phyloP scores from a whole-genome alignment of 2,113 vertebrate species.

The Marmota flaviventris region DNA sequence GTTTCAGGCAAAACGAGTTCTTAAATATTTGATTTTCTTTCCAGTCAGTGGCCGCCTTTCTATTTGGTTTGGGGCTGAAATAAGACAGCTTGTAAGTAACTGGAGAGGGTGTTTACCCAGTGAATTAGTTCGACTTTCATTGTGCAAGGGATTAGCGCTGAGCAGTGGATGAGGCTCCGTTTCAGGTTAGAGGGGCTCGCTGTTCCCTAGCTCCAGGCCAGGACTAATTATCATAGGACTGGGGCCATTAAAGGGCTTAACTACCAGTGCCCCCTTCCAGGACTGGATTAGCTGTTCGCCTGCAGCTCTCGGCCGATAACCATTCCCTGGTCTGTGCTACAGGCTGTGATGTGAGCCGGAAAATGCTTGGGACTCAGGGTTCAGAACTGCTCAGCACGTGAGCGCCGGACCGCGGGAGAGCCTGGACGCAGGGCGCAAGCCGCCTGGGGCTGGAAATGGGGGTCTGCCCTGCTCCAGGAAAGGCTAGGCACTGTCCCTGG shows the following conservation, averaged over 20 bases:
- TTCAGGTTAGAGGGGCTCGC: slow-evolving; percentile 98
- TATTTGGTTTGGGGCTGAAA: slow-evolving; percentile 92
- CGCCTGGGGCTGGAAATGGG: background rate
- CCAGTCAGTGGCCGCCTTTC: slow-evolving; percentile 87
- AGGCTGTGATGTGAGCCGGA: background rate
- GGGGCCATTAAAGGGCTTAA: slow-evolving; percentile 99
- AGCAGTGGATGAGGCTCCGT: slow-evolving; percentile 94
- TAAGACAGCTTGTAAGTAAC: slow-evolving; percentile 96
- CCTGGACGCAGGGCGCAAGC: no score
- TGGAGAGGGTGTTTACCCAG: slow-evolving; percentile 99
- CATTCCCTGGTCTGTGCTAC: slow-evolving; percentile 92
- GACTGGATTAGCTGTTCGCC: slow-evolving; percentile 97
- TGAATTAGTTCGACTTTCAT: slow-evolving; percentile 99
- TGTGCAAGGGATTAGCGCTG: slow-evolving; percentile 96
- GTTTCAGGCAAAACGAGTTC: slow-evolving; percentile 82
- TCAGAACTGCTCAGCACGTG: background rate
- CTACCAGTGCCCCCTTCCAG: slow-evolving; percentile 96
- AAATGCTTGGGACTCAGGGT: background rate
- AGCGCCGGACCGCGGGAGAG: background rate
- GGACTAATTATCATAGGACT: slow-evolving; percentile 99
- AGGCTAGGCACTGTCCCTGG: background rate
- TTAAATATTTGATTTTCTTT: slow-evolving; percentile 88
- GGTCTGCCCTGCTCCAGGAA: background rate
- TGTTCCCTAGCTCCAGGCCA: slow-evolving; percentile 97
- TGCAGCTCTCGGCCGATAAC: slow-evolving; percentile 95